Evolutionary conservation across 2,113 vertebrate genomes (phyloP), one percentile per base, ranked within the genome.

Genomic region (Caracal caracal): DNA sequence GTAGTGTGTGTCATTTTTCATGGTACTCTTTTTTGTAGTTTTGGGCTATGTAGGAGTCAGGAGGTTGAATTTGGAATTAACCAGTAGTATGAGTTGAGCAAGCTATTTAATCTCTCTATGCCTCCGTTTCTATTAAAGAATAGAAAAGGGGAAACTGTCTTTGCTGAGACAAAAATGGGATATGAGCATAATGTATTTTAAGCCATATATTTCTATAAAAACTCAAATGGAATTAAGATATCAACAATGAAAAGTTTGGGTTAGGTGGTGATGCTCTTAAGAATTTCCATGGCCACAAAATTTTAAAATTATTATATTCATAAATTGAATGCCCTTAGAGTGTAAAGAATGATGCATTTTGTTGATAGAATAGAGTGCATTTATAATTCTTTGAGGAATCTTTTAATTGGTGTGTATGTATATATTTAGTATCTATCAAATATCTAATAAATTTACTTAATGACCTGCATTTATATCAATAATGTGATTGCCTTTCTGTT

Each of bases 401-500:
- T 71, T 86, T 82, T 59, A 94, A 71, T 43, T 70, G 47, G 22
- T 65, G 0, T 61, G 0, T 61, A 13, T n/a, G 28, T n/a, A 0
- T 43, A 68, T 59, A 93, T 70, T 78, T 90, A 87, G 49, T 90
- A 35, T 40, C 87, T 79, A 70, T 35, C 8, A 88, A 94, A 61
- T n/a, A 70, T 61, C 37, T 61, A 49, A 70, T 82, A 83, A 78
- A 78, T 79, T 7, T n/a, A 53, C n/a, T 30, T 4, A 30, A 11
- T 86, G 76, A 16, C 33, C 87, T 49, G 6, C 17, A 66, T 92
- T 83, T 88, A 47, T 84, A 51, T 70, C 37, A 76, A 15, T n/a
- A 95, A 61, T 49, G 53, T 53, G 61, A 70, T 83, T 53, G 13
- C 10, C 71, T 87, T 84, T 82, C 17, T 92, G 4, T 53, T 80